Evolutionary conservation across 2,888 invertebrate species (phyloP).

Genomic region (Arge pagana): DNA sequence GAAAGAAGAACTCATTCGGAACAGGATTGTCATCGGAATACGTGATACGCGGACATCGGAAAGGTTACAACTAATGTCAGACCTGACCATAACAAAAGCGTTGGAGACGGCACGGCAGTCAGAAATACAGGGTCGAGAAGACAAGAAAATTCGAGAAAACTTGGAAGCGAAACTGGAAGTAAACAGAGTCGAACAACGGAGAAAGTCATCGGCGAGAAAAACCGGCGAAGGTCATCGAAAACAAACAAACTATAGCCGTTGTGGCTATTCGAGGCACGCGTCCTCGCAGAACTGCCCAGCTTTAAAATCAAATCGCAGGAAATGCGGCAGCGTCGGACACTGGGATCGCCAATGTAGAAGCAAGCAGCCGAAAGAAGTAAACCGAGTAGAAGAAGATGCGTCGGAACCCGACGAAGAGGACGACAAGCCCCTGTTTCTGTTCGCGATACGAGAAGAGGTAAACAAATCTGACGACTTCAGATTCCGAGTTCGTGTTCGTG

Average conservation of each 20-base stretch:
- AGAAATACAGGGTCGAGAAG: constrained; percentile 12
- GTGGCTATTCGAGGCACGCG: neutral
- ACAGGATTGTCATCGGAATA: constrained; percentile 36
- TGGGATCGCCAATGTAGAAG: neutral
- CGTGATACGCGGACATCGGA: constrained; percentile 29
- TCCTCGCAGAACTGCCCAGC: constrained; percentile 1
- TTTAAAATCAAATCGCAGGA: neutral
- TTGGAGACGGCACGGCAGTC: constrained; percentile 16
- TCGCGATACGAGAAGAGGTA: too few species aligned
- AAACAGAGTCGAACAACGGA: neutral
- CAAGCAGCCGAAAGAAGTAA: too few species aligned
- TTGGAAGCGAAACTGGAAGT: neutral
- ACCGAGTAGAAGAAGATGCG: too few species aligned
- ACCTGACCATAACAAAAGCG: constrained; percentile 25
- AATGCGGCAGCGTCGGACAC: neutral
- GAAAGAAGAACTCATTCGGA: constrained; percentile 35
- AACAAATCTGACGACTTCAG: neutral
- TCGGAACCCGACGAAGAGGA: constrained; percentile 1
- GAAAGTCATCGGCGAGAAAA: neutral
- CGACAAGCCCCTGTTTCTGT: neutral
- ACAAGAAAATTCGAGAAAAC: neutral
- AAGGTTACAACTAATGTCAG: constrained; percentile 25
- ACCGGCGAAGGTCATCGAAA: neutral
- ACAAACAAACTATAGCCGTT: neutral
- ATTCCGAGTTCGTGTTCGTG: neutral